Conservation (phyloP, 2,797 vertebrate species). For the Hyperoplus immaculatus region DNA sequence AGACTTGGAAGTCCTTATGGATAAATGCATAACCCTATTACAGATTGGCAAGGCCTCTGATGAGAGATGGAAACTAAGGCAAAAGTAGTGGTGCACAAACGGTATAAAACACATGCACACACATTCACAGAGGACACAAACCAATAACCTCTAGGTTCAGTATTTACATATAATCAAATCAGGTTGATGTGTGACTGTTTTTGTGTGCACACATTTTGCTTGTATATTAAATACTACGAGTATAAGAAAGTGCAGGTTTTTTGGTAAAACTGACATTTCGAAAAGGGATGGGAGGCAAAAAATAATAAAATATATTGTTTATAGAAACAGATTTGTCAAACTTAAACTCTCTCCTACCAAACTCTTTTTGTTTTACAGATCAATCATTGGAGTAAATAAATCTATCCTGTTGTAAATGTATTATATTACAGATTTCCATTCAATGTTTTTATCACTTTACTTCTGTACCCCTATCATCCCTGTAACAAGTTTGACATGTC, state of each 20-base stretch:
- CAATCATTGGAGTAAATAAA: conserved; percentile 46
- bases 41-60: conserved; percentile 79
- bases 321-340: conserved; percentile 52
- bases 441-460: conserved; percentile 27
- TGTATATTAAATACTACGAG: conserved; percentile 25
- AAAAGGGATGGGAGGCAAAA: conserved; percentile 21
- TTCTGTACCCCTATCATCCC: conserved; percentile 22
- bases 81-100: conserved; percentile 61
- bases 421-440: conserved; percentile 59
- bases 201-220: conserved; percentile 16
- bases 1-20: conserved; percentile 21
- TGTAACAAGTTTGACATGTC: conserved; percentile 33
- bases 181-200: conserved; percentile 25
- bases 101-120: conserved; percentile 46
- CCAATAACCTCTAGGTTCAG: conserved; percentile 18
- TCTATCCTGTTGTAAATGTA: conserved; percentile 30
- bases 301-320: conserved; percentile 12
- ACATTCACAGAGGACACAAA: conserved; percentile 27
- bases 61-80: conserved; percentile 73
- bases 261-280: conserved; percentile 51
- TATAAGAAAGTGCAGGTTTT: conserved; percentile 49
- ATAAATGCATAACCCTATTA: conserved; percentile 41
- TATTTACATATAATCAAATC: conserved; percentile 36
- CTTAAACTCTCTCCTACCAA: conserved; percentile 25
- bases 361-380: conserved; percentile 37